Evolutionary conservation across 2,113 vertebrate species (phyloP).

Genomic region (Notarius quadriscutis): DNA sequence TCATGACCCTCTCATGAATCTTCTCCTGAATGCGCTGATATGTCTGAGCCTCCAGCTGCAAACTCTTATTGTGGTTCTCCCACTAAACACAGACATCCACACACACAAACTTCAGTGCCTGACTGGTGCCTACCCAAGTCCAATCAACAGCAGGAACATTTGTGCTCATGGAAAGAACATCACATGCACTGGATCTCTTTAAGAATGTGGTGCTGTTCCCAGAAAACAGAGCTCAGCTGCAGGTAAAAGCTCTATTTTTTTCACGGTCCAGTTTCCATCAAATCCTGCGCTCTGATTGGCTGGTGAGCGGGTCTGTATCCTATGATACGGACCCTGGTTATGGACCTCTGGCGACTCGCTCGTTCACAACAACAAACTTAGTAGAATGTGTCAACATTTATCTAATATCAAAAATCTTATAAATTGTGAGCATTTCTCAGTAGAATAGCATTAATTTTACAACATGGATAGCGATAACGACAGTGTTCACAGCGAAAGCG

Average conservation of each 20-base stretch:
- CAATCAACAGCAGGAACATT: neutral
- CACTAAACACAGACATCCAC: slow-evolving; percentile 73
- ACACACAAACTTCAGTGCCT: neutral
- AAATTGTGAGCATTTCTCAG: no score
- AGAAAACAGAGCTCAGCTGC: neutral
- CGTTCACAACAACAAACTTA: no score
- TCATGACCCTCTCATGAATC: slow-evolving; percentile 99
- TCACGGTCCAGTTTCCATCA: no score
- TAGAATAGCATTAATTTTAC: no score
- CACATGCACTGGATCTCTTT: neutral
- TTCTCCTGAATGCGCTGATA: slow-evolving; percentile 99
- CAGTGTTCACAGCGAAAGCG: no score
- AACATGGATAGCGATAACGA: no score
- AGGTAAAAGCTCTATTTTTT: neutral
- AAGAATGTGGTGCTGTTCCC: neutral
- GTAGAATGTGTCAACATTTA: no score
- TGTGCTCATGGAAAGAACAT: neutral
- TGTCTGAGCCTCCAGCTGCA: slow-evolving; percentile 97
- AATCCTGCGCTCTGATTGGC: no score
- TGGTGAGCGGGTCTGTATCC: no score
- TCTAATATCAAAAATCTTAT: no score
- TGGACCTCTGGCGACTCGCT: no score
- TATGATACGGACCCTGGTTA: no score
- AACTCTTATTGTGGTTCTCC: slow-evolving; percentile 99
- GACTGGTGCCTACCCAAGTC: neutral